A percentile compares a stretch with the other conserved stretches of the same genome.
These are phyloP conservation scores for Ectemnius cavifrons DNA, from an alignment of 2,888 invertebrate genomes.

Conservation along the genomic window DNA sequence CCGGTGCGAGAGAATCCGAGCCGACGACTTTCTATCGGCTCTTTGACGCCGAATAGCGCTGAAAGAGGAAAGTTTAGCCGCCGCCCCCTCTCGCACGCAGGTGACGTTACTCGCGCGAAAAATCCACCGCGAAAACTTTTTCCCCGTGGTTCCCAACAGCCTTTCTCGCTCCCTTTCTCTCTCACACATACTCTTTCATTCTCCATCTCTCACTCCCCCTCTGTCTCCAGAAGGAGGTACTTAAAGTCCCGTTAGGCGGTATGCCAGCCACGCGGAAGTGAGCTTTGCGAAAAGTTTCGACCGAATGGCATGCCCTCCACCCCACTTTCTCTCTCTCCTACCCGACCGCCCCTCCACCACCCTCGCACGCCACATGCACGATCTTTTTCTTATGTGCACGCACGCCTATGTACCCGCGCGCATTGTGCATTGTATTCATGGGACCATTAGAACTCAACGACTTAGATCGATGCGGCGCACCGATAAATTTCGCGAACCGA, in stretches of 20 bases:
- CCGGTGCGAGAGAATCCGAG: conserved; percentile 18
- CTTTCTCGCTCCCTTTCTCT: too few relatives aligned
- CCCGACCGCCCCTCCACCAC: not conserved
- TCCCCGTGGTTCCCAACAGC: conserved; percentile 6
- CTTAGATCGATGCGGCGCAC: conserved; percentile 5
- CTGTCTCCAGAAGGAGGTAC: conserved; percentile 42
- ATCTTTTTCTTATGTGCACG: conserved; percentile 35
- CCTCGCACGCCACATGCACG: conserved; percentile 29
- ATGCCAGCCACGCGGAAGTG: conserved; percentile 48
- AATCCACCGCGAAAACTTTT: conserved; percentile 57
- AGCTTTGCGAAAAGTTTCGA: conserved; percentile 47
- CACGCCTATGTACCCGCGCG: conserved; percentile 12
- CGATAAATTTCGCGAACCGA: conserved; percentile 27
- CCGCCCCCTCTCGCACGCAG: conserved; percentile 29
- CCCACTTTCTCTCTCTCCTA: not conserved
- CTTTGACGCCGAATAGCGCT: conserved; percentile 30
- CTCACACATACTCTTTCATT: too few relatives aligned
- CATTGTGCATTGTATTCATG: conserved; percentile 20
- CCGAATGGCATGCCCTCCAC: conserved; percentile 39
- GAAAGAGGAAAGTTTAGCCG: conserved; percentile 39
- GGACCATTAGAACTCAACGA: conserved; percentile 21
- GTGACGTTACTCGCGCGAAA: conserved; percentile 59
- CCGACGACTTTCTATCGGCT: conserved; percentile 37
- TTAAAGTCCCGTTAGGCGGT: conserved; percentile 63
- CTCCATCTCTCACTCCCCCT: too few relatives aligned